Base-by-base conservation (phyloP, 1,140 invertebrate species). In the Trichonephila clavipes region DNA sequence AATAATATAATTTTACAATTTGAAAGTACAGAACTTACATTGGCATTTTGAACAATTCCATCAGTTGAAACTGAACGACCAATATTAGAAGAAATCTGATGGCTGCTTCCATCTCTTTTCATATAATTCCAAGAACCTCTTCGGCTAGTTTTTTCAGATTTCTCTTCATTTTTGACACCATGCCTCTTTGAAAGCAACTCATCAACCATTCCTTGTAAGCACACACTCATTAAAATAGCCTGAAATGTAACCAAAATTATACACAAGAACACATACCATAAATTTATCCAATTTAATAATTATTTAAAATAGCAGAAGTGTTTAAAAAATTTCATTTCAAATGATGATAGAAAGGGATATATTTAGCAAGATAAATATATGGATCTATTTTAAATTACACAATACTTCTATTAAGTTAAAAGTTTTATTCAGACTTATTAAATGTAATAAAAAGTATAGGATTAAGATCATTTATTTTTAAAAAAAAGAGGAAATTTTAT, bases 141-240 rank as follows among this genome's bases (percentile, higher is more conserved):
- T 24, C 94, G 88, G 28, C 88, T 82, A 91, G 77, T n/a, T 82
- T 72, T 61, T 69, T 94, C 87, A 87, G n/a, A 61, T 28, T 87
- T 89, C 19, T 88, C 66, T 86, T 72, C 51, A 28, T 90, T 91
- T 64, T 94, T 94, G n/a, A 58, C 95, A 8, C 97, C 97, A 95
- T 97, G 97, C 95, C 97, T 98, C 96, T 98, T 98, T 94, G 98
- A 96, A 94, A 99, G 96, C 94, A 99, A 96, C 96, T 99, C 98
- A 95, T 99, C 98, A 0, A 99, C 99, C 97, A 99, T 98, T 4
- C 97, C 97, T 96, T 99, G 98, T 86, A 99, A 96, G 96, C 98
- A 99, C 87, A 99, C 97, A 83, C 98, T 99, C 97, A 99, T 99
- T 69, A 99, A 97, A 95, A 99, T 99, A 19, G 98, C 98, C 96